A percentile compares a stretch with the other conserved stretches of the same genome.
Conservation (phyloP, 53 echinoderm and acorn worm genomes). For the Zoroaster sp. region DNA sequence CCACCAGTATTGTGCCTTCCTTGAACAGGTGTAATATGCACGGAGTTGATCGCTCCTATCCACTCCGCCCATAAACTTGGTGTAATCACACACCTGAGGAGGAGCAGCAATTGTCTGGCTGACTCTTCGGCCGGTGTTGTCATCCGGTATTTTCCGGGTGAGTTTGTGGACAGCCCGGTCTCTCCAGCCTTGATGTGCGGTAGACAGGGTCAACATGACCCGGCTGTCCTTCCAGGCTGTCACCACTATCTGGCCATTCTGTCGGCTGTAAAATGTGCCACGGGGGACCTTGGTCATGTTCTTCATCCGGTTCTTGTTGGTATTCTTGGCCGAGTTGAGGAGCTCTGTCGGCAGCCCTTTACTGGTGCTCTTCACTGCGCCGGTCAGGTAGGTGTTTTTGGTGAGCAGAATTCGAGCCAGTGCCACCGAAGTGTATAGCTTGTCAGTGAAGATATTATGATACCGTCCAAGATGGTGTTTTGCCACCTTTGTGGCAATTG, state of each 20-base stretch:
- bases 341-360: constrained; percentile 10
- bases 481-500: too few relatives aligned
- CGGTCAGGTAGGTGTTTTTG: constrained; percentile 19
- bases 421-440: constrained; percentile 3
- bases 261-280: constrained; percentile 43
- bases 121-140: not conserved
- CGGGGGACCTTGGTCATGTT: constrained; percentile 33
- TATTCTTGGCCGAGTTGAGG: not conserved
- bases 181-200: not conserved
- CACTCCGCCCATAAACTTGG: not conserved
- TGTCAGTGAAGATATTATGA: not conserved
- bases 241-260: constrained; percentile 1
- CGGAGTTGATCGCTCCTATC: not conserved
- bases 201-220: constrained; percentile 1
- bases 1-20: not conserved
- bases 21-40: not conserved
- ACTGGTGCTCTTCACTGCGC: not conserved
- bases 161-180: not conserved
- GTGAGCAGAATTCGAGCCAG: not conserved
- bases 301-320: not conserved
- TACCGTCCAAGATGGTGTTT: not conserved
- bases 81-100: not conserved
- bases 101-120: not conserved
- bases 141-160: not conserved
- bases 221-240: constrained; percentile 5